A percentile compares a stretch with the other conserved stretches of the same genome.
Conservation (phyloP, 2,888 invertebrate genomes). For the Creontiades dilutus region DNA sequence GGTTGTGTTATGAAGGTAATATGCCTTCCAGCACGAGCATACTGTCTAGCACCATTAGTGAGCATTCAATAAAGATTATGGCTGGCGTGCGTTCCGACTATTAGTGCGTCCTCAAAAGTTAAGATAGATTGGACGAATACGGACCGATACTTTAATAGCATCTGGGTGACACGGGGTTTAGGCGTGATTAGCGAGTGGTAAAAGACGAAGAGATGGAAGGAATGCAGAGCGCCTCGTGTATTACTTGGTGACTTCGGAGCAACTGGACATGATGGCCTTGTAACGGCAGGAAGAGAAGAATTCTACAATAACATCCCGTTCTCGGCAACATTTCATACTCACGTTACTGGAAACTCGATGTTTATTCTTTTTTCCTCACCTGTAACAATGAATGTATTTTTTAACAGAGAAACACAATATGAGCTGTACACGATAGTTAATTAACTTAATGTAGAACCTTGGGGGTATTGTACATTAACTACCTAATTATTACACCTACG, state of each 20-base stretch:
- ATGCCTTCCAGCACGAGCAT: background rate
- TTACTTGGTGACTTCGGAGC: background rate
- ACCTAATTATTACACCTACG: too few relatives aligned
- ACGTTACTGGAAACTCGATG: background rate
- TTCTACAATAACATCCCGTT: background rate
- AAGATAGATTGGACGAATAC: background rate
- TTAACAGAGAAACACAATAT: background rate
- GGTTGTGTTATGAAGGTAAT: too few relatives aligned
- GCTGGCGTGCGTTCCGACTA: background rate
- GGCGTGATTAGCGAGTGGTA: background rate
- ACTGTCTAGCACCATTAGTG: background rate
- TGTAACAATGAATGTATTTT: background rate
- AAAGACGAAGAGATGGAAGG: background rate
- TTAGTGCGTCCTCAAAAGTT: background rate
- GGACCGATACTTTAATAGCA: background rate
- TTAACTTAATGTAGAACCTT: too few relatives aligned
- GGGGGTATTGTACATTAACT: too few relatives aligned
- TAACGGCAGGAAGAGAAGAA: background rate
- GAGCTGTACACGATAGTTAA: background rate
- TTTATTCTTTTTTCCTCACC: background rate
- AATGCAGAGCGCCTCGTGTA: conserved; percentile 4
- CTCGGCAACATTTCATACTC: conserved; percentile 16
- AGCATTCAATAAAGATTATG: conserved; percentile 11
- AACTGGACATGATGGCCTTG: conserved; percentile 2
- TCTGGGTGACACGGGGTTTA: background rate